These are phyloP conservation scores for Origma solitaria DNA, from an alignment of 2,113 vertebrate genomes.

Conservation along the genomic window DNA sequence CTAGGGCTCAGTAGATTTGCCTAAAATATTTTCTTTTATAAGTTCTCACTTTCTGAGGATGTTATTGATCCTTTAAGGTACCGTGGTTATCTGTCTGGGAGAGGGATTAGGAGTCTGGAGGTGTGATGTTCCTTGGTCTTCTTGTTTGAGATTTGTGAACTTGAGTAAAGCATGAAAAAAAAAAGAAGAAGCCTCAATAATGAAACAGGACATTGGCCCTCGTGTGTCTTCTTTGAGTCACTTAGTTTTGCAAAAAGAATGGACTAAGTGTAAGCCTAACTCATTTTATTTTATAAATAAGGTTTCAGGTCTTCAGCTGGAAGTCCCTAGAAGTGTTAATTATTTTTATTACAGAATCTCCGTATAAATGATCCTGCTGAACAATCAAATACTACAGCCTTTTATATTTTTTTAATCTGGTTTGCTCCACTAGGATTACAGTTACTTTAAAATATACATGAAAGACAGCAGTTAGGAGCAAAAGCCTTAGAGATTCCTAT, in stretches of 20 bases:
- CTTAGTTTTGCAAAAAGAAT: not conserved
- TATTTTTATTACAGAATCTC: not conserved
- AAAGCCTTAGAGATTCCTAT: not conserved
- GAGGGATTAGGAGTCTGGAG: not conserved
- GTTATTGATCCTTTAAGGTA: not conserved
- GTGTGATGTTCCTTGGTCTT: not conserved
- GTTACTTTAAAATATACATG: slow-evolving; percentile 6
- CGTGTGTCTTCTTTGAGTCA: not conserved
- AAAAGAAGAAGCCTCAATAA: not conserved
- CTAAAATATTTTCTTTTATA: not conserved
- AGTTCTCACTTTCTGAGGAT: not conserved
- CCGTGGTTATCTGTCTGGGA: rapidly evolving
- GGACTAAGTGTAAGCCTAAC: not conserved
- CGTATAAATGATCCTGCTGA: not conserved
- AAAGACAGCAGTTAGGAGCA: not conserved
- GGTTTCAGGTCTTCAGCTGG: not conserved
- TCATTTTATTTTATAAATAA: not conserved
- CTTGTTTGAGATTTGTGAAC: not conserved
- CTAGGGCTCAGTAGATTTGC: not conserved
- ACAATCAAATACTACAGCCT: not conserved
- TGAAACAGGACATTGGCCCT: not conserved
- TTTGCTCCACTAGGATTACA: not conserved
- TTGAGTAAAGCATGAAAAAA: not conserved
- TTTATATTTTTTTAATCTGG: not conserved
- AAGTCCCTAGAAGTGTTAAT: not conserved